These are phyloP conservation scores for Sebastes alutus DNA, from an alignment of 2,797 vertebrate species.

Conservation along the genomic window DNA sequence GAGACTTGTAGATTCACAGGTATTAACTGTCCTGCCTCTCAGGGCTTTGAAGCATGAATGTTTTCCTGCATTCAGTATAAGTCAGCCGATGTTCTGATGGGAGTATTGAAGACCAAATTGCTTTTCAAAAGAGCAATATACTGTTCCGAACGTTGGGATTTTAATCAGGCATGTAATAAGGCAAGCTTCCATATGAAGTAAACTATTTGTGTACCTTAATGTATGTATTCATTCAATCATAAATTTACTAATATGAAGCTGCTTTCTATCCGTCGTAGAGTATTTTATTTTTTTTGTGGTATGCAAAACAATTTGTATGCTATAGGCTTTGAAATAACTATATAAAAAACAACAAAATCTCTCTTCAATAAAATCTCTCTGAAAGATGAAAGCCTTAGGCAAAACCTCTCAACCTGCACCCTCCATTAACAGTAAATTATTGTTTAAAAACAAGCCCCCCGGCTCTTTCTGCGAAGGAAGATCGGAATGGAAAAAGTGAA, in stretches of 20 bases:
- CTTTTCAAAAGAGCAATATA: not conserved
- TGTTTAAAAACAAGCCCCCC: not conserved
- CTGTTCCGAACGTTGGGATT: not conserved
- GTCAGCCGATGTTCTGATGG: not conserved
- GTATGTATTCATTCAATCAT: not conserved
- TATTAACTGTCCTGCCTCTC: not conserved
- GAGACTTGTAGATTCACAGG: not conserved
- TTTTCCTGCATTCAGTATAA: not conserved
- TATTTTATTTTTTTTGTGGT: not conserved
- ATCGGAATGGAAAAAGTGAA: not conserved
- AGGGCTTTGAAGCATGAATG: not conserved
- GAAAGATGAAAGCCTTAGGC: not conserved
- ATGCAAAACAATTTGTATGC: not conserved
- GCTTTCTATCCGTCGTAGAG: not conserved
- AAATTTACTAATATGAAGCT: not conserved
- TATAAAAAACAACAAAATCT: not conserved
- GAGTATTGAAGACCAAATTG: not conserved
- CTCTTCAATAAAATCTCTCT: not conserved
- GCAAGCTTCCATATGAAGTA: not conserved
- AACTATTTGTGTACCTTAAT: not conserved
- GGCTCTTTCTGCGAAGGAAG: not conserved
- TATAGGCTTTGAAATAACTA: not conserved
- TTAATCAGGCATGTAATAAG: not conserved
- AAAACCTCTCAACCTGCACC: not conserved
- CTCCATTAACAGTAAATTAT: not conserved